Conservation (phyloP, 1,140 invertebrate genomes). For the Polypedilum vanderplanki region DNA sequence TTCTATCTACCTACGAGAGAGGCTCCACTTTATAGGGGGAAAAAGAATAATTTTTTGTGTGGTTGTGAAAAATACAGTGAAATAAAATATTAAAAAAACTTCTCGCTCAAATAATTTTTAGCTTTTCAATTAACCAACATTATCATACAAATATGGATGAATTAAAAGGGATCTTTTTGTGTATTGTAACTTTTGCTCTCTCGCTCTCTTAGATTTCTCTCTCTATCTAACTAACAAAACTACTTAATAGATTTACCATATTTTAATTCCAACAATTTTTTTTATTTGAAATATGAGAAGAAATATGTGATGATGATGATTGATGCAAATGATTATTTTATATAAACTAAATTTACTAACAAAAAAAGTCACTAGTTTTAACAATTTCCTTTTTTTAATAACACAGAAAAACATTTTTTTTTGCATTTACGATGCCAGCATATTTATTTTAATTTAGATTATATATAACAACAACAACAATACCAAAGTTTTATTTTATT, state of each 20-base stretch:
- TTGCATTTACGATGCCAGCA: background rate
- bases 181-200: background rate
- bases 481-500: background rate
- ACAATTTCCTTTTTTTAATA: too few relatives aligned
- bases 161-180: slow-evolving; percentile 9
- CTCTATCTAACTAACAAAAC: background rate
- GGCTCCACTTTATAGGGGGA: background rate
- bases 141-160: background rate
- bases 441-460: background rate
- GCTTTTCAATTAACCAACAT: slow-evolving; percentile 24
- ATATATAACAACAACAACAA: too few relatives aligned
- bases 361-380: background rate
- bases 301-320: too few relatives aligned
- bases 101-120: slow-evolving; percentile 2
- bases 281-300: too few relatives aligned
- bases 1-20: background rate
- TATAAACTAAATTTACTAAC: background rate
- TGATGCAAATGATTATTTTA: background rate
- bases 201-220: background rate
- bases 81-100: background rate
- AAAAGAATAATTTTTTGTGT: background rate
- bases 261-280: background rate
- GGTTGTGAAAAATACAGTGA: background rate
- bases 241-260: slow-evolving; percentile 28
- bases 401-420: background rate